Percentiles rank a stretch among this genome's conserved stretches.
These are phyloP conservation scores for Ascaphus truei DNA, from an alignment of 2,113 vertebrate genomes.

Conservation along the genomic window DNA sequence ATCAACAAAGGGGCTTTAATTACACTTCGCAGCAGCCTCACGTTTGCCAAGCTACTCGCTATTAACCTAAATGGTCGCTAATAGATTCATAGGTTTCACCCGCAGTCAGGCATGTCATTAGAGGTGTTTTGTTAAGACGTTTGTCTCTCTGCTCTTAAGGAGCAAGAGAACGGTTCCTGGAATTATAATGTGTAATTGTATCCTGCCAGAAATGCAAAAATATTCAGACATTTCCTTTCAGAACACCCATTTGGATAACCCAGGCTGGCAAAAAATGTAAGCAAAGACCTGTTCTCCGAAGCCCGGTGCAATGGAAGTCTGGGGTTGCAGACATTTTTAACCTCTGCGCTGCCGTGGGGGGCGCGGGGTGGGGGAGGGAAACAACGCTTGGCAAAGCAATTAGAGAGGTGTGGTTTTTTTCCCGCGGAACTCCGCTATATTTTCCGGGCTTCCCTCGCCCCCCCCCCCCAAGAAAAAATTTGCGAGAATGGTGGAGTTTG, in stretches of 20 bases:
- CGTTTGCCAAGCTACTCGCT: no score
- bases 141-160: conserved; percentile 5
- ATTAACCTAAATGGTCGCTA: no score
- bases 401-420: no score
- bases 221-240: background rate
- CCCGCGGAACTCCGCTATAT: no score
- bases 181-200: background rate
- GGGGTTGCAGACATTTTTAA: background rate
- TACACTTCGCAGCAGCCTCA: no score
- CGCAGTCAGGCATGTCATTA: background rate
- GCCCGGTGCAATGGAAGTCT: background rate
- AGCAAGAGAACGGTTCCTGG: background rate
- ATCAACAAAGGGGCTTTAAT: no score
- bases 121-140: background rate
- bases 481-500: no score
- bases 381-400: no score
- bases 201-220: background rate
- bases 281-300: background rate
- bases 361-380: no score
- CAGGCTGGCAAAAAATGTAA: background rate
- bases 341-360: background rate
- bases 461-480: no score
- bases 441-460: no score
- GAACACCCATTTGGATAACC: background rate
- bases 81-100: background rate